Evolutionary conservation across 2,888 invertebrate genomes (phyloP), one percentile per base, ranked within the genome.

Genomic region (Ennomos quercinarius): DNA sequence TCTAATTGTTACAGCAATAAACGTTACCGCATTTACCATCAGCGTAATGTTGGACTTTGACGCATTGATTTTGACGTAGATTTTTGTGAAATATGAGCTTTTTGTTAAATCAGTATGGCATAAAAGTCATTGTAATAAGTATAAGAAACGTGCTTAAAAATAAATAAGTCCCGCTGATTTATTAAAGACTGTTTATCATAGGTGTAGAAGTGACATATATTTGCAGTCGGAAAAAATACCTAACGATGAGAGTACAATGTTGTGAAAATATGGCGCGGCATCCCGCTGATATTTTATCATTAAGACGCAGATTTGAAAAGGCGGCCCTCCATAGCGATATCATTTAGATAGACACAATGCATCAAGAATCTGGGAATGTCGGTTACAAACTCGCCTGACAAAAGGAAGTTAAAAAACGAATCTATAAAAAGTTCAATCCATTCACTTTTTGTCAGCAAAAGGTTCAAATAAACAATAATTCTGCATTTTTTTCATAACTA

Each of bases 221-320:
- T 48, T 55, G 41, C 56, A 51, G 52, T 72, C 53, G 62, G 68
- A 82, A 80, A 73, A 74, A 50, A 54, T 78, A 79, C 74, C 69
- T 71, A 77, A 81, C 74, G 76, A 81, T 80, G 69, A 81, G 73
- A 84, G 80, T 86, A 85, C 80, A 84, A 84, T 87, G 81, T 89
- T 89, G 81, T 86, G 83, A 86, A 87, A 87, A 86, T 87, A 90
- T 87, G 80, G 72, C 73, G 64, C 64, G 85, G 80, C 73, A 66
- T 86, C 92, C 91, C 87, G 92, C 91, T 91, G 91, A 72, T 86
- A 87, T 88, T 83, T 76, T 85, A 83, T 89, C 89, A 91, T 91
- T 89, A 89, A 81, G 82, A 81, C 68, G 78, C 72, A 77, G 68
- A 81, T 85, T 84, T 83, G 76, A 81, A 84, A 83, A 80, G 79